phyloP scores from a whole-genome alignment of 2,797 vertebrate species.

The Bothrops alternatus region DNA sequence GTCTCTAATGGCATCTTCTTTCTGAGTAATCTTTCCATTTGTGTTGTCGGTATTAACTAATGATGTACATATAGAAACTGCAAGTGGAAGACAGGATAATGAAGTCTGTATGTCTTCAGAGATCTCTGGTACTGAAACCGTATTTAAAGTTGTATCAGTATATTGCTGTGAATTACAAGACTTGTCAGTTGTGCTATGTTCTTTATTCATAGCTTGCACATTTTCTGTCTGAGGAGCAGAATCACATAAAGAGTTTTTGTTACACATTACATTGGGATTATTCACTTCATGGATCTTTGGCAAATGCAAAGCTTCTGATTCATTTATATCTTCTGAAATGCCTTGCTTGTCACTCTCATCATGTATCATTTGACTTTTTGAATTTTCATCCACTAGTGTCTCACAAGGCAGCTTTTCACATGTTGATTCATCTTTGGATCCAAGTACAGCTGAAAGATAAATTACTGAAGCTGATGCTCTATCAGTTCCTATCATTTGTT shows the following conservation, averaged over 20 bases:
- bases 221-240: conserved; percentile 38
- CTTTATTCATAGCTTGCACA: conserved; percentile 36
- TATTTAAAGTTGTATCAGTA: conserved; percentile 29
- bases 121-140: conserved; percentile 26
- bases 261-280: conserved; percentile 28
- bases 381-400: conserved; percentile 24
- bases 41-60: conserved; percentile 60
- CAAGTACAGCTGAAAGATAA: conserved; percentile 8
- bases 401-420: conserved; percentile 42
- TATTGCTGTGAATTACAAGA: conserved; percentile 31
- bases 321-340: conserved; percentile 16
- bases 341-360: background rate
- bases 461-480: conserved; percentile 5
- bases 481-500: conserved; percentile 38
- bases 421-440: conserved; percentile 52
- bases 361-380: conserved; percentile 3
- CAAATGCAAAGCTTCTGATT: conserved; percentile 38
- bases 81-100: conserved; percentile 75
- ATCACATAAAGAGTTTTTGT: conserved; percentile 34
- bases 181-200: conserved; percentile 38
- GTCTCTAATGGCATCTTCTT: conserved; percentile 48
- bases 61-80: conserved; percentile 77
- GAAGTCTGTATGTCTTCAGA: conserved; percentile 62
- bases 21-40: conserved; percentile 51
- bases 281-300: conserved; percentile 43